Evolutionary conservation across 2,113 vertebrate genomes (phyloP), one percentile per base, ranked within the genome.

Genomic region (Eublepharis macularius): DNA sequence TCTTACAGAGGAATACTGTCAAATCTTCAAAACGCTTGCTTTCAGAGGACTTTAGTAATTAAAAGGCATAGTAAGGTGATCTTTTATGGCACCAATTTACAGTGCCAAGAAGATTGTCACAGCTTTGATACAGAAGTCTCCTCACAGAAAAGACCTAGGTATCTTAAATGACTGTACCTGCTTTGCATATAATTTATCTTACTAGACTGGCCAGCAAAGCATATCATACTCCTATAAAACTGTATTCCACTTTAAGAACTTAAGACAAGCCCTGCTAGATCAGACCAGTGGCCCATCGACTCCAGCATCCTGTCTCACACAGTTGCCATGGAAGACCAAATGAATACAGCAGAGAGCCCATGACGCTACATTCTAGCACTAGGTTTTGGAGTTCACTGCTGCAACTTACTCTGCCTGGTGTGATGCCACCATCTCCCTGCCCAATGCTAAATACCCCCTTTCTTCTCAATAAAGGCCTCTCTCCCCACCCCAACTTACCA

Each of bases 401-500:
- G 24, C 57, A 2, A 26, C 57, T 57, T 65, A 73, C 81, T 39
- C 79, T 89, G 1, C 88, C 41, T 96, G 94, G 78, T 94, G 94
- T 73, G 94, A 94, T 43, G 24, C 66, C 13, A 16, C 11, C 16
- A 26, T 12, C 19, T 11, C 24, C 19, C 32, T 13, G 19, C 60
- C 39, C 36, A 29, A 39, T 45, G n/a, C 45, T 2, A 6, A 29
- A 4, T 5, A 39, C n/a, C 36, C 51, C 57, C 32, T 51, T 26
- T 69, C 41, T 32, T 36, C 54, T 82, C 19, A 29, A 51, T 92
- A 92, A 26, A 26, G 24, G 0, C 43, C 21, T 24, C 7, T 47
- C 82, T 9, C 69, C 87, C 83, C 69, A 80, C 80, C 12, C 11
- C 90, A 91, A 99, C 99, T 98, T 97, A 99, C 99, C 98, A 99